Evolutionary conservation across 2,888 invertebrate species (phyloP), one percentile per base, ranked within the genome.

Genomic region (Polyommatus iphigenia): DNA sequence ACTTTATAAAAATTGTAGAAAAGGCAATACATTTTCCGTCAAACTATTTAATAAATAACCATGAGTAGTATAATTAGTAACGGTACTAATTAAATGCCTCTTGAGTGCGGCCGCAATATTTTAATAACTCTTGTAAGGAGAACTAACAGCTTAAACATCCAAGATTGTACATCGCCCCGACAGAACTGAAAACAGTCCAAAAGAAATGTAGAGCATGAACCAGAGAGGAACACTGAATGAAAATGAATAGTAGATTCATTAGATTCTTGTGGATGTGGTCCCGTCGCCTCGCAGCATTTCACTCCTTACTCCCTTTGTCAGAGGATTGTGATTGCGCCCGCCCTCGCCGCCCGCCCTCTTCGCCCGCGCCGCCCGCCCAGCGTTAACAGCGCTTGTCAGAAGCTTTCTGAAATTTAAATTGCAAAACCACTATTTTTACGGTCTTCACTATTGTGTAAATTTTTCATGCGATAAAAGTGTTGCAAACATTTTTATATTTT

Each of bases 261-360:
- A 72, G 36, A 41, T 41, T 72, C 72, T 72, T 72, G 72, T 72
- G 72, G 72, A 72, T 72, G 10, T 72, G 89, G 86, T 88, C 87
- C 83, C 82, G 87, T 86, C 85, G 85, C 86, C 87, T 87, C 84
- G 85, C 83, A 85, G 86, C 87, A 87, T 87, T 88, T 87, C 86
- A 82, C 82, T 79, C 83, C 81, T 84, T 84, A 84, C 83, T 84
- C 85, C 86, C 85, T 87, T 86, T 86, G 85, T 86, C 86, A 83
- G 86, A 87, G 18, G 87, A 86, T 87, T 85, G 85, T 86, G 85
- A 86, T 87, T 87, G 85, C 85, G 80, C 85, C 84, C 85, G 82
- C 83, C 46, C 46, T 84, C 82, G 79, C 81, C 82, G 80, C 79
- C 79, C 82, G 57, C 57, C 80, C 81, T 82, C 80, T 78, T 79